Conservation (phyloP, 1,140 invertebrate species). For the Copidosoma floridanum region DNA sequence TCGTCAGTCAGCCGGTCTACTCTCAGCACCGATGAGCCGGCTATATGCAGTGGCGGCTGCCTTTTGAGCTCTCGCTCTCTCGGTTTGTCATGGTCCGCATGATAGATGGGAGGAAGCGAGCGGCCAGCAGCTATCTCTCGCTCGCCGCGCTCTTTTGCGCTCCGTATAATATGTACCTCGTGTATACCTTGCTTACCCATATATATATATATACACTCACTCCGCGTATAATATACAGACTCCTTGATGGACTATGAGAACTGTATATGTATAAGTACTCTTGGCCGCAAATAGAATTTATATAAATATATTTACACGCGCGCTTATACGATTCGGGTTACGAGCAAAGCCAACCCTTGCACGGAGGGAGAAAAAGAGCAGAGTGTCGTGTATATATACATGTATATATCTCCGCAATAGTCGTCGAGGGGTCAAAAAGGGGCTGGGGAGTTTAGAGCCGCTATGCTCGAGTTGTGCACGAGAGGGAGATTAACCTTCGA, state of each 20-base stretch:
- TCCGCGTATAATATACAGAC: slow-evolving; percentile 5
- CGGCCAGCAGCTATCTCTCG: background rate
- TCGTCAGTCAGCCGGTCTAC: background rate
- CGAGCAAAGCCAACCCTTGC: background rate
- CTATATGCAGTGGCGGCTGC: slow-evolving; percentile 37
- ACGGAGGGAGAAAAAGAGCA: background rate
- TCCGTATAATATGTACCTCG: no score
- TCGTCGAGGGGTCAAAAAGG: background rate
- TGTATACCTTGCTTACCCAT: slow-evolving; percentile 27
- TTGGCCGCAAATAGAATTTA: slow-evolving; percentile 21
- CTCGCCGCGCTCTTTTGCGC: background rate
- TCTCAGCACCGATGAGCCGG: background rate
- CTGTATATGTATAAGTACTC: no score
- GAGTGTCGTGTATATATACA: no score
- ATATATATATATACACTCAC: background rate
- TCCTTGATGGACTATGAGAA: background rate
- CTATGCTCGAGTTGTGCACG: background rate
- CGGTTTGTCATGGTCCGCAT: slow-evolving; percentile 55
- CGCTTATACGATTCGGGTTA: slow-evolving; percentile 10
- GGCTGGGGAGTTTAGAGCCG: no score
- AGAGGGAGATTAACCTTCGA: background rate
- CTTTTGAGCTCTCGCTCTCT: slow-evolving; percentile 52
- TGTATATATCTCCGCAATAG: no score
- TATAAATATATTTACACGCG: no score
- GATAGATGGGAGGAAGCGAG: slow-evolving; percentile 51